Percentiles rank a stretch among this genome's conserved stretches.
These are phyloP conservation scores for Sterna hirundo DNA, from an alignment of 2,113 vertebrate species.

Conservation along the genomic window DNA sequence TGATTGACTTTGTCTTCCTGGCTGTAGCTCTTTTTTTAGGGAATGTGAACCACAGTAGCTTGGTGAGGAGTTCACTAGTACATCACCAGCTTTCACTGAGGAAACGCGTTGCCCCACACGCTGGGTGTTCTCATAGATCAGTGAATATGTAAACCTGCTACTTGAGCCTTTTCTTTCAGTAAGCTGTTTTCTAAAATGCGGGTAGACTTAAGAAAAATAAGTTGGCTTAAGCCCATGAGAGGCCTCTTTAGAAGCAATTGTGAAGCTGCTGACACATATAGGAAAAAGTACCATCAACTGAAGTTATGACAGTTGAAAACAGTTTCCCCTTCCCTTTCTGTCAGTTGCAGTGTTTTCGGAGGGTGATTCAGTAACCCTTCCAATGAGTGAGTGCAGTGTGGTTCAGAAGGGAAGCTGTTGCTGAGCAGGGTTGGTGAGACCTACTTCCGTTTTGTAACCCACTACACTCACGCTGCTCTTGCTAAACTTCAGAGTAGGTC, in stretches of 20 bases:
- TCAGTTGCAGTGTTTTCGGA: not conserved
- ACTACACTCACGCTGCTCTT: not conserved
- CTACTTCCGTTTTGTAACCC: not conserved
- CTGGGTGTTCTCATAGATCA: not conserved
- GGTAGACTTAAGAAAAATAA: not conserved
- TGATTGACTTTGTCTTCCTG: not conserved
- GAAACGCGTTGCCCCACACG: accelerated
- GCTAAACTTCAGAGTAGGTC: not conserved
- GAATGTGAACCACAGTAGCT: not conserved
- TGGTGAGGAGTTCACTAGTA: not conserved
- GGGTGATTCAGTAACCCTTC: not conserved
- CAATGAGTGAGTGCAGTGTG: not conserved
- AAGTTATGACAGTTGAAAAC: not conserved
- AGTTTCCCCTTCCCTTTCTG: not conserved
- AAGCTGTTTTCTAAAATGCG: not conserved
- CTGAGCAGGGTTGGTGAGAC: not conserved
- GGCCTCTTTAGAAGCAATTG: not conserved
- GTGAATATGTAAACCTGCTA: not conserved
- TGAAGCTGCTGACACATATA: not conserved
- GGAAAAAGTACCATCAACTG: not conserved
- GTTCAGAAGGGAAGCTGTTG: not conserved
- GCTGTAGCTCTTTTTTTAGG: not conserved
- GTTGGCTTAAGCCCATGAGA: not conserved
- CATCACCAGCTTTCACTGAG: not conserved
- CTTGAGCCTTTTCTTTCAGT: not conserved